Evolutionary conservation across 2,888 invertebrate species (phyloP).

Genomic region (Rhamnusium bicolor): DNA sequence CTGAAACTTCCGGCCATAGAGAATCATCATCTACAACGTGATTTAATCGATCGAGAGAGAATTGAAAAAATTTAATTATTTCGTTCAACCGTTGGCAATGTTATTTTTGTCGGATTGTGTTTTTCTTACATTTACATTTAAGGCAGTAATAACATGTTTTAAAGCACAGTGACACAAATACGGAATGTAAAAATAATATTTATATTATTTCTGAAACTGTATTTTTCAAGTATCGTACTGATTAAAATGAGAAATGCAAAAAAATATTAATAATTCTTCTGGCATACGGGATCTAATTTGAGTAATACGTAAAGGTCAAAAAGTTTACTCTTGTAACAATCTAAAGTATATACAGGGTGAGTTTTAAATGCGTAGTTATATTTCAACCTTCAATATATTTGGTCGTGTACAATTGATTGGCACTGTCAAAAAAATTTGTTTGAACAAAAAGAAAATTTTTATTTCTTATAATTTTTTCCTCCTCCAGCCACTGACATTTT

Average conservation of each 20-base stretch:
- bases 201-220: not conserved
- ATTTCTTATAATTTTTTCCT: no score
- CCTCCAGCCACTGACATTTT: no score
- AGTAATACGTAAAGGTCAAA: no score
- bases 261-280: not conserved
- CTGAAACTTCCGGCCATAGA: constrained; percentile 3
- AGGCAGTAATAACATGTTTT: not conserved
- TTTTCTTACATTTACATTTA: constrained; percentile 2
- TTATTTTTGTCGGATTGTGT: constrained; percentile 8
- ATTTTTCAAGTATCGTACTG: not conserved
- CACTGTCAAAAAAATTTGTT: no score
- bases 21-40: not conserved
- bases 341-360: no score
- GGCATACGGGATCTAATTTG: not conserved
- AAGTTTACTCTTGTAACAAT: no score
- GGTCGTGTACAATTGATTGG: no score
- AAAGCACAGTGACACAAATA: not conserved
- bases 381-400: no score
- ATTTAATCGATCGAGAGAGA: not conserved
- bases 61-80: not conserved
- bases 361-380: no score
- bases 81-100: constrained; percentile 2
- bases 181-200: not conserved
- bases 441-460: no score
- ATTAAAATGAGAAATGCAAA: no score